phyloP scores from a whole-genome alignment of 2,888 invertebrate genomes.

The Ametastegia equiseti region DNA sequence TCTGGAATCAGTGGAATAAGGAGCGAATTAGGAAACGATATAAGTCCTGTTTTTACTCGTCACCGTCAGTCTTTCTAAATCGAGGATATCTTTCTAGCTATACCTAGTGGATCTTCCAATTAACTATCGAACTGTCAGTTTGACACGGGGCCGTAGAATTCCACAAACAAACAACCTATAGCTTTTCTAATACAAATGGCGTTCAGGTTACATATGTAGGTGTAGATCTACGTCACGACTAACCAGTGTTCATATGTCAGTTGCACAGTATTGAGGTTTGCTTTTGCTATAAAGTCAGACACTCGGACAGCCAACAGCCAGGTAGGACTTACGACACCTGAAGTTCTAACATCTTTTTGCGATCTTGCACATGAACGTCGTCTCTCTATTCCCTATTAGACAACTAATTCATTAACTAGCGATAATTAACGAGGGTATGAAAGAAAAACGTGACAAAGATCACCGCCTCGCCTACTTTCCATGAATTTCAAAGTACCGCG shows the following conservation, averaged over 20 bases:
- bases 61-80: background rate
- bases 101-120: constrained; percentile 27
- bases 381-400: constrained; percentile 21
- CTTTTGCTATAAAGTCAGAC: no score
- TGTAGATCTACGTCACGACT: no score
- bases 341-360: background rate
- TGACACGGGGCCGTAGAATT: constrained; percentile 25
- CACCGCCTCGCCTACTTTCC: background rate
- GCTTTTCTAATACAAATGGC: constrained; percentile 2
- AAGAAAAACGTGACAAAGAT: background rate
- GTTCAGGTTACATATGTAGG: background rate
- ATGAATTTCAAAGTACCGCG: background rate
- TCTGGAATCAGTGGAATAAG: no score
- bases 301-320: no score
- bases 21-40: constrained; percentile 3
- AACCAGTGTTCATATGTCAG: background rate
- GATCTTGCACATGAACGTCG: background rate
- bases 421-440: background rate
- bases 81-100: background rate
- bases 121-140: constrained; percentile 23
- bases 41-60: background rate
- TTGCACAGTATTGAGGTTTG: no score
- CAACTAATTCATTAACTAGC: constrained; percentile 20
- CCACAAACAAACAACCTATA: constrained; percentile 32
- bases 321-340: background rate